phyloP scores from a whole-genome alignment of 2,888 invertebrate species.

The Hyalella azteca region DNA sequence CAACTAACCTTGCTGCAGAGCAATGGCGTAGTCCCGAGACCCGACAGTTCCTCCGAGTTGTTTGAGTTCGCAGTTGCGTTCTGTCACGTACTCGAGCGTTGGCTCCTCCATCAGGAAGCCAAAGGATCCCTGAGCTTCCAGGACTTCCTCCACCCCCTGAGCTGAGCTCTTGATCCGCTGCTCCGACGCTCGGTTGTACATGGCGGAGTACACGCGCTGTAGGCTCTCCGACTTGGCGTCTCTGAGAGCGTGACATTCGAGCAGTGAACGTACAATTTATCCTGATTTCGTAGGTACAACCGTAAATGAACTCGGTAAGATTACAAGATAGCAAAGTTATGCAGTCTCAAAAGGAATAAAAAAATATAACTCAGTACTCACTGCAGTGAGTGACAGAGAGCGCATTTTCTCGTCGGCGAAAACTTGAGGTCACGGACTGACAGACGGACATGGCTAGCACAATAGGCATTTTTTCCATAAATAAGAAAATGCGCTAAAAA shows the following conservation, averaged over 20 bases:
- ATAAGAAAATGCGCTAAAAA: too few species aligned
- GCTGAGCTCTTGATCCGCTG: background rate
- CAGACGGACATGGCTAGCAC: too few species aligned
- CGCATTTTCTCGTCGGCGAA: too few species aligned
- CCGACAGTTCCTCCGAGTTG: constrained; percentile 11
- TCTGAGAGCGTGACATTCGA: background rate
- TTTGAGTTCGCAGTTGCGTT: constrained; percentile 8
- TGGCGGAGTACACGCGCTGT: constrained; percentile 17
- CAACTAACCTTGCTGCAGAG: background rate
- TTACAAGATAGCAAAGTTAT: too few species aligned
- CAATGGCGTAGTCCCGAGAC: constrained; percentile 3
- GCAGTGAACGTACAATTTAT: too few species aligned
- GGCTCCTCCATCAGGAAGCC: constrained; percentile 27
- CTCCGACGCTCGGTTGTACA: constrained; percentile 19
- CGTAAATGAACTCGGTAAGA: too few species aligned
- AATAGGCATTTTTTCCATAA: too few species aligned
- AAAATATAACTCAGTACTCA: too few species aligned
- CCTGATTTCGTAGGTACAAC: too few species aligned
- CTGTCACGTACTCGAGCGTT: background rate
- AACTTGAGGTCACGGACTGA: too few species aligned
- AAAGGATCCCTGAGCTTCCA: background rate
- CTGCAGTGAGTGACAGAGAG: too few species aligned
- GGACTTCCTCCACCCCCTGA: constrained; percentile 17
- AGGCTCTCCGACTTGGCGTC: background rate
- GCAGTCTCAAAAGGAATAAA: too few species aligned